phyloP scores from a whole-genome alignment of 2,888 invertebrate species.

The Drosophila paranaensis region DNA sequence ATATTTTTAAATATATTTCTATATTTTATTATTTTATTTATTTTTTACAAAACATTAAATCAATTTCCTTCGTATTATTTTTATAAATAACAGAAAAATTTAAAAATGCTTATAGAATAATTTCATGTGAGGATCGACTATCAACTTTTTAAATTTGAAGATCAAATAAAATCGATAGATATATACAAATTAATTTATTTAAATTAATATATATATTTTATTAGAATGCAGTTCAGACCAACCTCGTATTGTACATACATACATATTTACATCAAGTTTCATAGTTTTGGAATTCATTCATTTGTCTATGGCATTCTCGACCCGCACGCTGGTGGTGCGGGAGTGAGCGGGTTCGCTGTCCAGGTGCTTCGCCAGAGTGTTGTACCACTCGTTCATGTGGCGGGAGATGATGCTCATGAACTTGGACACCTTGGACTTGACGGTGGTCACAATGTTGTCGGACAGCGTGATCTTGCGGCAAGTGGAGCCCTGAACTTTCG shows the following conservation, averaged over 20 bases:
- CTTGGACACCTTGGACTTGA: constrained; percentile 74
- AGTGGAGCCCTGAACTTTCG: not conserved
- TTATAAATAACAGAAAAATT: constrained; percentile 32
- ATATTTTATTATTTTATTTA: not conserved
- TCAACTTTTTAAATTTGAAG: not conserved
- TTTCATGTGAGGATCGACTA: not conserved
- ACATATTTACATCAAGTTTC: constrained; percentile 65
- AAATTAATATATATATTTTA: constrained; percentile 1
- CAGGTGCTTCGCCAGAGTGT: constrained; percentile 69
- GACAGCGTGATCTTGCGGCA: constrained; percentile 35
- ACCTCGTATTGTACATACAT: constrained; percentile 40
- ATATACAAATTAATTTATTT: not conserved
- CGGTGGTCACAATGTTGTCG: constrained; percentile 63
- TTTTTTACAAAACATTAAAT: constrained; percentile 10
- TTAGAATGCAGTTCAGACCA: not conserved
- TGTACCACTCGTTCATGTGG: constrained; percentile 82
- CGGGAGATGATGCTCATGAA: constrained; percentile 78
- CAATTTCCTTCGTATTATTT: constrained; percentile 33
- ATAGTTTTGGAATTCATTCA: constrained; percentile 6
- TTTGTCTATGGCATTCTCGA: constrained; percentile 45
- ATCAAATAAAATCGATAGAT: not conserved
- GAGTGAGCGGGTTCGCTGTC: constrained; percentile 25
- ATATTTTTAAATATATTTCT: not conserved
- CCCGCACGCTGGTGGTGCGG: not conserved
- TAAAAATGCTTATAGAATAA: not conserved